A percentile compares a stretch with the other conserved stretches of the same genome.
These are phyloP conservation scores for Rachycentron canadum DNA, from an alignment of 2,797 vertebrate species.

Conservation along the genomic window DNA sequence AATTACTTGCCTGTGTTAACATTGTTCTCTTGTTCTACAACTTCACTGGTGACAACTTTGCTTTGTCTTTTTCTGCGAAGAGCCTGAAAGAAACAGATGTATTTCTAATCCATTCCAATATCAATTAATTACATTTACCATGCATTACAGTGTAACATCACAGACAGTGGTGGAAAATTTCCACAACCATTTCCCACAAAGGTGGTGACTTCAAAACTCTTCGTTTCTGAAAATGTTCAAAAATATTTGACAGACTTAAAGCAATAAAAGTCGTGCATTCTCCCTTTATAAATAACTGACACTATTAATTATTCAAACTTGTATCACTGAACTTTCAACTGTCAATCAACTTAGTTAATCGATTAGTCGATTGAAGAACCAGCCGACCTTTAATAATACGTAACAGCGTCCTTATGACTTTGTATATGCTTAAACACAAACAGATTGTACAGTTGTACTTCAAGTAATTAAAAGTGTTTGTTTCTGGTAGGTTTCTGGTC, in stretches of 20 bases:
- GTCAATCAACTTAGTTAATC: not conserved
- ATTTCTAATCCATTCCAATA: too few species aligned
- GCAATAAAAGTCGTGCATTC: accelerated
- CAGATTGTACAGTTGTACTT: not conserved
- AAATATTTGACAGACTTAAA: not conserved
- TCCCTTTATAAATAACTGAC: not conserved
- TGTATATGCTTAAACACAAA: not conserved
- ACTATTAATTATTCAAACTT: not conserved
- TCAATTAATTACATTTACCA: not conserved
- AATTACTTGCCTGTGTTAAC: constrained; percentile 41
- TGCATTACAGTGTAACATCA: not conserved
- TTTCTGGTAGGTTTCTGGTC: not conserved
- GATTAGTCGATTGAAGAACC: not conserved
- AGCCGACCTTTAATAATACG: not conserved
- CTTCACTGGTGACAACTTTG: constrained; percentile 15
- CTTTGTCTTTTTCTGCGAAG: constrained; percentile 26
- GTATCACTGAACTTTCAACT: not conserved
- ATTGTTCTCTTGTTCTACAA: constrained; percentile 13
- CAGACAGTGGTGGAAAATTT: not conserved
- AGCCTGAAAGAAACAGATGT: constrained; percentile 39
- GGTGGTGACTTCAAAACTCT: not conserved
- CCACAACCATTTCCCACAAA: not conserved
- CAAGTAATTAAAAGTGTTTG: not conserved
- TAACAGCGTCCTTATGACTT: not conserved
- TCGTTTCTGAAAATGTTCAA: not conserved